A percentile compares a stretch with the other conserved stretches of the same genome.
Conservation (phyloP, 2,797 vertebrate genomes). For the Botia almorhae region DNA sequence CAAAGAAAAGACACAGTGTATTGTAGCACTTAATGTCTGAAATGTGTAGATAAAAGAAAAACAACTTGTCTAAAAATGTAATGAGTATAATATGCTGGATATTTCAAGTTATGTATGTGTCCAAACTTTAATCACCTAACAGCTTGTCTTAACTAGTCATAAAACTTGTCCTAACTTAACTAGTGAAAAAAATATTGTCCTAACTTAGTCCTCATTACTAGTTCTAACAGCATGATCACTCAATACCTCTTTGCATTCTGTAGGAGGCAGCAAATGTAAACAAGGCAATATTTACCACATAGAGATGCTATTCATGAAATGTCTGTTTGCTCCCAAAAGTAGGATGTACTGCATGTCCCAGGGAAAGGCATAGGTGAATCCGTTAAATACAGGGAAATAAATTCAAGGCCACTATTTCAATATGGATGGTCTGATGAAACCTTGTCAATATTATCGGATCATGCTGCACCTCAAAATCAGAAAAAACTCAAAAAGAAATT, state of each 20-base stretch:
- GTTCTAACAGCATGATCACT: background rate
- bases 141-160: no score
- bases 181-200: no score
- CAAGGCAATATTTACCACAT: background rate
- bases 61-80: background rate
- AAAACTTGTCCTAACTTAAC: no score
- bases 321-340: background rate
- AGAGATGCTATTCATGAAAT: background rate
- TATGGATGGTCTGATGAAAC: background rate
- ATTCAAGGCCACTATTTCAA: background rate
- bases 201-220: background rate
- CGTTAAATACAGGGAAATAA: background rate
- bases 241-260: background rate
- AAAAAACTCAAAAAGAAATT: background rate
- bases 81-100: background rate
- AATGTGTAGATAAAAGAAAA: no score
- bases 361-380: constrained; percentile 3
- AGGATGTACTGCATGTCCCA: background rate
- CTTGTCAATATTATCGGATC: background rate
- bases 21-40: constrained; percentile 6
- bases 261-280: background rate
- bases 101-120: background rate
- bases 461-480: background rate
- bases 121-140: no score
- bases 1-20: background rate